Percentiles rank a stretch among this genome's conserved stretches.
Conservation (phyloP, 2,888 invertebrate genomes). For the Heliconius hortense region DNA sequence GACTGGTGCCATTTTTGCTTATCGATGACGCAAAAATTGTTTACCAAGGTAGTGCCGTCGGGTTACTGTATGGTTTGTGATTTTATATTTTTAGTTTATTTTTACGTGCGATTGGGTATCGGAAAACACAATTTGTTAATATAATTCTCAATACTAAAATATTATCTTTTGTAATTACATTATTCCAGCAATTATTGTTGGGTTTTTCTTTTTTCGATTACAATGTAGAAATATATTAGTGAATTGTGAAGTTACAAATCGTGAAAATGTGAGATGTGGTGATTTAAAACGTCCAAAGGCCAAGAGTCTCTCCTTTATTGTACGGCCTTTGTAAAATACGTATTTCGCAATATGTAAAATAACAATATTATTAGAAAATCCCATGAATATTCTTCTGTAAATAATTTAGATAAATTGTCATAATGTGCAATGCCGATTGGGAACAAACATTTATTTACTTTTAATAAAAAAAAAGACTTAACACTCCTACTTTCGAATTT, state of each 20-base stretch:
- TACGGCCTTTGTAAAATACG: slow-evolving; percentile 42
- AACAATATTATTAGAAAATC: slow-evolving; percentile 41
- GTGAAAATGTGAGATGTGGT: slow-evolving; percentile 21
- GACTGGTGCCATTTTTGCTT: slow-evolving; percentile 60
- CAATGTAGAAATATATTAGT: slow-evolving; percentile 34
- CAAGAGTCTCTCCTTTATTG: slow-evolving; percentile 34
- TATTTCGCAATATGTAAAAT: slow-evolving; percentile 41
- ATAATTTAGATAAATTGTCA: slow-evolving; percentile 44
- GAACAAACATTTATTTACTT: slow-evolving; percentile 39
- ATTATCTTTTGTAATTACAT: background rate
- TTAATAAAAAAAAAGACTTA: background rate
- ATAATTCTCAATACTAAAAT: slow-evolving; percentile 26
- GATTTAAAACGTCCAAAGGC: slow-evolving; percentile 36
- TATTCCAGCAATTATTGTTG: background rate
- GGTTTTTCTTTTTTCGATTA: background rate
- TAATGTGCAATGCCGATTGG: slow-evolving; percentile 45
- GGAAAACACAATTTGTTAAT: slow-evolving; percentile 36
- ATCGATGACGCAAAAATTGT: slow-evolving; percentile 34
- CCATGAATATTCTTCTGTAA: slow-evolving; percentile 41
- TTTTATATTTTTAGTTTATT: slow-evolving; percentile 35
- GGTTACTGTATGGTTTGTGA: slow-evolving; percentile 41
- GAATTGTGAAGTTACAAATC: slow-evolving; percentile 29
- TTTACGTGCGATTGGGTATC: slow-evolving; percentile 20
- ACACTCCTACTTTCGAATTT: background rate
- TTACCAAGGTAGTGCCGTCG: slow-evolving; percentile 36